Evolutionary conservation across 2,888 invertebrate genomes (phyloP), one percentile per base, ranked within the genome.

Genomic region (Craniophora ligustri): DNA sequence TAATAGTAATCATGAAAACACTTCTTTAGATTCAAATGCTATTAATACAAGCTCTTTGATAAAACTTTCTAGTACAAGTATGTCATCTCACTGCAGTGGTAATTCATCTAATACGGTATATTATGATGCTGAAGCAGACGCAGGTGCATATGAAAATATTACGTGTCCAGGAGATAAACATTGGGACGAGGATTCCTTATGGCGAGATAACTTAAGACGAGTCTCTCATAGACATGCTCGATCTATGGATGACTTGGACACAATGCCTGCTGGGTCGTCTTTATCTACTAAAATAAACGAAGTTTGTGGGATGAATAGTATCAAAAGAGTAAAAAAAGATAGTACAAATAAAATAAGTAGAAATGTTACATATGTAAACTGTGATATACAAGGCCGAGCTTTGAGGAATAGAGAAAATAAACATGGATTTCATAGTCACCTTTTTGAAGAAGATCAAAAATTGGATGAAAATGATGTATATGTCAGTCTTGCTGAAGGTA

Each of bases 151-250:
- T 71, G 93, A 93, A 82, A 93, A 93, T 75, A 72, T 93, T 13
- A 80, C 87, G 30, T 91, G 89, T 54, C 94, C 95, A 76, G 96
- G 96, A 40, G 96, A 96, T 75, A 95, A 96, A 82, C 94, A 96
- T 30, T 97, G 97, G 97, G 97, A 97, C 79, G 97, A 97, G 86
- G 97, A 97, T 86, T 91, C 95, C 5, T 89, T 97, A 21, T 97
- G 97, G 97, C 94, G 96, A 49, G 97, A 97, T 78, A 96, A 96
- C 76, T 89, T 97, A 41, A 94, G 97, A 58, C 94, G 96, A 60
- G 97, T 97, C 0, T 97, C 97, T 59, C 95, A 97, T 73, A 93
- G 97, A 28, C 97, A 97, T 79, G 97, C 97, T 0, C 94, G 97
- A 46, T 97, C 97, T 0, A 93, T 97, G 89, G 97, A 98, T 75